Percentiles rank a stretch among this genome's conserved stretches.
Conservation (phyloP, 2,113 vertebrate genomes). For the Actenoides lindsayi region DNA sequence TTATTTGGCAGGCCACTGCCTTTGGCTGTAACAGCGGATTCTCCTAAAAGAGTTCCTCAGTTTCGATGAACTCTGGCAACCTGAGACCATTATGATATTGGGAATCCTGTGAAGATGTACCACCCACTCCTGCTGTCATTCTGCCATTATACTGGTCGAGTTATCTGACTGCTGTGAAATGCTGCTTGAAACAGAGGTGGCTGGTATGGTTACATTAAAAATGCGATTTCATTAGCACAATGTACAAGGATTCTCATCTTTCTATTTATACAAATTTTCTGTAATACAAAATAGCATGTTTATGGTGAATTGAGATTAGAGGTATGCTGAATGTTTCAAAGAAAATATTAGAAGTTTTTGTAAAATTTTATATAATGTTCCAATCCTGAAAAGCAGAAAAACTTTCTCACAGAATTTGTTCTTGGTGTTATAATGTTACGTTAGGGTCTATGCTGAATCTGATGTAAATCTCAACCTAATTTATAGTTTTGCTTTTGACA, state of each 20-base stretch:
- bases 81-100: background rate
- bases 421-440: background rate
- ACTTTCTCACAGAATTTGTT: background rate
- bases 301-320: background rate
- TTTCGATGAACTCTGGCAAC: background rate
- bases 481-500: constrained; percentile 22
- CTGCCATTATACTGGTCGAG: background rate
- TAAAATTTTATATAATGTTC: background rate
- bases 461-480: constrained; percentile 29
- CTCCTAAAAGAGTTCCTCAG: background rate
- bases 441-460: background rate
- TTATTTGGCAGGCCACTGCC: background rate
- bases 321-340: background rate
- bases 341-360: background rate
- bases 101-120: background rate
- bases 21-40: background rate
- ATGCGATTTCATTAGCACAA: background rate
- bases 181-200: background rate
- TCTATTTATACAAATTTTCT: background rate
- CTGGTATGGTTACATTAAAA: background rate
- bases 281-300: background rate
- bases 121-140: background rate
- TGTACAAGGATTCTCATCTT: background rate
- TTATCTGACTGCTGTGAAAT: background rate
- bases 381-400: background rate